Percentiles rank a stretch among this genome's conserved stretches.
These are phyloP conservation scores for Sycophaga agraensis DNA, from an alignment of 1,140 invertebrate species.

Conservation along the genomic window DNA sequence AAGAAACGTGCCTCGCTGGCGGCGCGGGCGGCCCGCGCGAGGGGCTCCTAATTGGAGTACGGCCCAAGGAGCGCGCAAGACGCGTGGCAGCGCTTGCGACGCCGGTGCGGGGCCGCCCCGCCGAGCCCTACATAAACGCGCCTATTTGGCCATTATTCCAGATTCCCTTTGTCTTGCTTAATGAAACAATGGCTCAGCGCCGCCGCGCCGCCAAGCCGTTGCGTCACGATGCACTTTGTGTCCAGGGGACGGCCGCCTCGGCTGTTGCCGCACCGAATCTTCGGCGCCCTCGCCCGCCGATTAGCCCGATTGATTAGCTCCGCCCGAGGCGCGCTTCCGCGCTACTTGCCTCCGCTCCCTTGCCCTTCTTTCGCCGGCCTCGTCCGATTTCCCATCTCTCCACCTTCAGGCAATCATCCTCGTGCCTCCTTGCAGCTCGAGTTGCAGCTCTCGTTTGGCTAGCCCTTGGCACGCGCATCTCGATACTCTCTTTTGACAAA, in stretches of 20 bases:
- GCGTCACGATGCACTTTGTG: conserved; percentile 42
- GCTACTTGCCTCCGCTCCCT: conserved; percentile 11
- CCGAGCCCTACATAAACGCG: conserved; percentile 54
- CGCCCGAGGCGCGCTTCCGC: conserved; percentile 10
- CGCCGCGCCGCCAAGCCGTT: conserved; percentile 56
- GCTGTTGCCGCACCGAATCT: too few relatives aligned
- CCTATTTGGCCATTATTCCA: conserved; percentile 60
- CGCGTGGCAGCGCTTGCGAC: background rate
- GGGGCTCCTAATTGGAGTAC: conserved; percentile 54
- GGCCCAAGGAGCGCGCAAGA: background rate
- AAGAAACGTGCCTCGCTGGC: conserved; percentile 47
- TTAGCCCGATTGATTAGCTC: too few relatives aligned
- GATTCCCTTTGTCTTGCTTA: conserved; percentile 58
- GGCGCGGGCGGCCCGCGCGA: conserved; percentile 41
- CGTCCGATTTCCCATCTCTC: conserved; percentile 5
- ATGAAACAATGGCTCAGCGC: conserved; percentile 60
- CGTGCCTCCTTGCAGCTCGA: too few relatives aligned
- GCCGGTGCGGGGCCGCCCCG: conserved; percentile 40
- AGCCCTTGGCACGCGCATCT: background rate
- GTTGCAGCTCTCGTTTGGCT: background rate
- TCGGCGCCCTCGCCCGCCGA: too few relatives aligned
- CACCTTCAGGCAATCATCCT: background rate
- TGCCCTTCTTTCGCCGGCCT: conserved; percentile 12
- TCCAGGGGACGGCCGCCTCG: too few relatives aligned
- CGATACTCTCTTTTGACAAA: too few relatives aligned